Percentiles rank a stretch among this genome's conserved stretches.
These are phyloP conservation scores for Osmerus eperlanus DNA, from an alignment of 2,113 vertebrate species.

Conservation along the genomic window DNA sequence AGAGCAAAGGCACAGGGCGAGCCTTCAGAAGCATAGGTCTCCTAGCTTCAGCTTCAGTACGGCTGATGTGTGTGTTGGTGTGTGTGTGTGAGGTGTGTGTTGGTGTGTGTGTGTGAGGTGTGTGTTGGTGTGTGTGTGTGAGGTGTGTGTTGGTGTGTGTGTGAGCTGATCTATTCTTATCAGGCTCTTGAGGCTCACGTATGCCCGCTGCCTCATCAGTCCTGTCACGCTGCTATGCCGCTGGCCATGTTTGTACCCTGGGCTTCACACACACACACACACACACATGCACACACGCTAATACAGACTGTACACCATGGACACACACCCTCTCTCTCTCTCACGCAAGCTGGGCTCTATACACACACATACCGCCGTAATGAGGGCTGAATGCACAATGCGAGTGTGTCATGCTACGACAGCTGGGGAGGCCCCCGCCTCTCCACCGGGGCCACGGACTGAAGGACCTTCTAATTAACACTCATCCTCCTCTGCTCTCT, in stretches of 20 bases:
- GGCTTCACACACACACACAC: conserved; percentile 35
- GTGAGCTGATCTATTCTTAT: conserved; percentile 64
- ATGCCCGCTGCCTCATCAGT: conserved; percentile 72
- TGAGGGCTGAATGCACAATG: conserved; percentile 79
- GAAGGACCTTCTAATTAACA: conserved; percentile 82
- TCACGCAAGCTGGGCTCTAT: not conserved
- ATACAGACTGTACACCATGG: not conserved
- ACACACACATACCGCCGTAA: conserved; percentile 62
- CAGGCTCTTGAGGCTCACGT: conserved; percentile 60
- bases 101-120: not conserved
- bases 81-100: not conserved
- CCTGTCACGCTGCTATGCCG: conserved; percentile 72
- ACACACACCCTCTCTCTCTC: conserved; percentile 5
- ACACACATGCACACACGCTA: conserved; percentile 17
- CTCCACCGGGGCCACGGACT: conserved; percentile 71
- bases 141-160: not conserved
- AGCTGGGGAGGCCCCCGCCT: conserved; percentile 74
- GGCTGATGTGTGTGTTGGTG: not conserved
- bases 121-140: not conserved
- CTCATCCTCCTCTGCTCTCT: conserved; percentile 69
- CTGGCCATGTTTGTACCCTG: conserved; percentile 73
- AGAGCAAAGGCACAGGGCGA: not conserved
- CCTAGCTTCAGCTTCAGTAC: no score
- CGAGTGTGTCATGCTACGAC: conserved; percentile 76
- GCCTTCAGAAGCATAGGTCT: no score